These are phyloP conservation scores for Aptenodytes forsteri DNA, from an alignment of 2,113 vertebrate genomes.

Conservation along the genomic window DNA sequence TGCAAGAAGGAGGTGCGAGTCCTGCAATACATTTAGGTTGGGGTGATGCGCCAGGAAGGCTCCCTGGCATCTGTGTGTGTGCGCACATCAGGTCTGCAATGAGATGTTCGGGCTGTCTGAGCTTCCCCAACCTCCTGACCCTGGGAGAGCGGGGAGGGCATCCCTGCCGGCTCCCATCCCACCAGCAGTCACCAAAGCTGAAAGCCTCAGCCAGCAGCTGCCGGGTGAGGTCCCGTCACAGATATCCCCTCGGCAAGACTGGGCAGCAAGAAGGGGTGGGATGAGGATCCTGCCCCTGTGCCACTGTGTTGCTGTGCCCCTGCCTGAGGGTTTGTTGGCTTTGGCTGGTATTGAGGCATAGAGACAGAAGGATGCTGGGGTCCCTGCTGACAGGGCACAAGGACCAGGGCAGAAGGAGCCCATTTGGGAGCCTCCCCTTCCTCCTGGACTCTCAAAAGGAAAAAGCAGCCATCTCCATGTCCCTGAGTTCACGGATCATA, in stretches of 20 bases:
- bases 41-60: neutral
- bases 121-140: neutral
- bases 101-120: neutral
- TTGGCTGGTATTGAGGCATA: neutral
- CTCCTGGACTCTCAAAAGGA: neutral
- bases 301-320: neutral
- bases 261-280: neutral
- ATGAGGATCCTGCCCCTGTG: neutral
- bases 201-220: neutral
- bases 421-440: neutral
- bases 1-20: neutral
- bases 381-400: neutral
- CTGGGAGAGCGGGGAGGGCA: neutral
- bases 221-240: neutral
- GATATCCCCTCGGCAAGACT: neutral
- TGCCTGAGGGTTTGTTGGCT: rapidly evolving
- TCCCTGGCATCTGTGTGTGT: neutral
- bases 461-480: neutral
- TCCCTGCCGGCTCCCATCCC: neutral
- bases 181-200: neutral
- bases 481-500: rapidly evolving
- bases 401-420: neutral
- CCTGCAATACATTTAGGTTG: neutral
- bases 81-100: neutral
- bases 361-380: neutral